A percentile compares a stretch with the other conserved stretches of the same genome.
Conservation (phyloP, 2,888 invertebrate species). For the Chromoteleia sp. region DNA sequence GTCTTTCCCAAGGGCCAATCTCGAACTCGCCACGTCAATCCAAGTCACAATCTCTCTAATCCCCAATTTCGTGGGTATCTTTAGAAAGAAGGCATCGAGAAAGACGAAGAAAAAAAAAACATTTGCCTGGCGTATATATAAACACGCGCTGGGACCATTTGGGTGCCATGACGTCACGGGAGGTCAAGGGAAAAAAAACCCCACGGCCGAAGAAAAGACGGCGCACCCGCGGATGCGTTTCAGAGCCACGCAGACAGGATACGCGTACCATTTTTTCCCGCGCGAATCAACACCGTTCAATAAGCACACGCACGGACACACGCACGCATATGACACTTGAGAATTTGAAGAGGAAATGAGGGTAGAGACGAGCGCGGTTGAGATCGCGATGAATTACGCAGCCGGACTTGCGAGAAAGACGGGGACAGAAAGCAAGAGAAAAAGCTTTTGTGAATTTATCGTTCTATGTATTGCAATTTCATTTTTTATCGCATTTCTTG, state of each 20-base stretch:
- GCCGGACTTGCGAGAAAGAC: conserved; percentile 44
- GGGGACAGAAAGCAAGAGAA: conserved; percentile 1
- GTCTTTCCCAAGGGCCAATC: too few relatives aligned
- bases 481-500: too few relatives aligned
- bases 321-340: conserved; percentile 66
- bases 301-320: conserved; percentile 59
- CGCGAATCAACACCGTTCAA: conserved; percentile 70
- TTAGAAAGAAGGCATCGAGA: conserved; percentile 34
- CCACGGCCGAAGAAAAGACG: conserved; percentile 19
- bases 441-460: background rate
- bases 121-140: conserved; percentile 20
- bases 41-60: conserved; percentile 15
- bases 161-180: conserved; percentile 55
- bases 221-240: conserved; percentile 40
- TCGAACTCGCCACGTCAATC: conserved; percentile 12
- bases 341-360: conserved; percentile 69
- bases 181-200: conserved; percentile 35
- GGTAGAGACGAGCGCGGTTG: conserved; percentile 50
- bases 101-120: conserved; percentile 21
- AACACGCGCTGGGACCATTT: conserved; percentile 33
- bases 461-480: too few relatives aligned
- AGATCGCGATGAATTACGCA: conserved; percentile 58
- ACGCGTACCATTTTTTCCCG: conserved; percentile 69
- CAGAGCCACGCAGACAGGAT: conserved; percentile 63
- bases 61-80: conserved; percentile 38